These are phyloP conservation scores for Lycophotia porphyrea DNA, from an alignment of 2,888 invertebrate species.

Conservation along the genomic window DNA sequence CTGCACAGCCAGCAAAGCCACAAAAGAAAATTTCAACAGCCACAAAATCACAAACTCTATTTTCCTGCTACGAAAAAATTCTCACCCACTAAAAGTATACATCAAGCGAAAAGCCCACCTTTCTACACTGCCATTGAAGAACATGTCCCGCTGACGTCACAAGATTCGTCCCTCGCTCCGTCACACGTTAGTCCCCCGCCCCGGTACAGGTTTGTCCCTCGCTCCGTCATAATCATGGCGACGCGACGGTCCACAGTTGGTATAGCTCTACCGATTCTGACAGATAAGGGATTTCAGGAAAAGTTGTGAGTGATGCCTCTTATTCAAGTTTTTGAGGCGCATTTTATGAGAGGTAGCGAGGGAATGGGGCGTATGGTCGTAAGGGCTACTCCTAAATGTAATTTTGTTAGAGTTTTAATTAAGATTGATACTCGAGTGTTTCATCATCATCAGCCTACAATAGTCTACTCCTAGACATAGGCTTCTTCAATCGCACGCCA, in stretches of 20 bases:
- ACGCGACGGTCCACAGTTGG: constrained; percentile 78
- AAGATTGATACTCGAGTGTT: too few relatives aligned
- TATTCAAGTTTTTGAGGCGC: constrained; percentile 69
- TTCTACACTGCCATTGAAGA: constrained; percentile 11
- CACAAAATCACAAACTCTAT: background rate
- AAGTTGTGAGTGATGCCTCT: constrained; percentile 86
- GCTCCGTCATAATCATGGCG: constrained; percentile 56
- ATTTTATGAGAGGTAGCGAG: constrained; percentile 59
- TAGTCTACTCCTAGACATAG: too few relatives aligned
- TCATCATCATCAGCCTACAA: too few relatives aligned
- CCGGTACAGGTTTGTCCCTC: constrained; percentile 53
- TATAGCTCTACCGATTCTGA: constrained; percentile 81
- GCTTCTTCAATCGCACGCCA: too few relatives aligned
- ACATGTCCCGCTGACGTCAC: constrained; percentile 38
- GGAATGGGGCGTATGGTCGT: background rate
- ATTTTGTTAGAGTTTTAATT: too few relatives aligned
- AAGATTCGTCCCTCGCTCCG: constrained; percentile 47
- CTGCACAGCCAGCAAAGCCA: background rate
- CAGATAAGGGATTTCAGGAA: constrained; percentile 86
- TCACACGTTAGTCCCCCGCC: constrained; percentile 47
- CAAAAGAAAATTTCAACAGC: background rate
- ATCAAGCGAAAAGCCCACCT: constrained; percentile 35
- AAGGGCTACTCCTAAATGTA: too few relatives aligned
- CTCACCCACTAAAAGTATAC: constrained; percentile 21
- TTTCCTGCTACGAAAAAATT: constrained; percentile 16